These are phyloP conservation scores for Aphaenogaster ashmeadi DNA, from an alignment of 1,140 invertebrate genomes.

Conservation along the genomic window DNA sequence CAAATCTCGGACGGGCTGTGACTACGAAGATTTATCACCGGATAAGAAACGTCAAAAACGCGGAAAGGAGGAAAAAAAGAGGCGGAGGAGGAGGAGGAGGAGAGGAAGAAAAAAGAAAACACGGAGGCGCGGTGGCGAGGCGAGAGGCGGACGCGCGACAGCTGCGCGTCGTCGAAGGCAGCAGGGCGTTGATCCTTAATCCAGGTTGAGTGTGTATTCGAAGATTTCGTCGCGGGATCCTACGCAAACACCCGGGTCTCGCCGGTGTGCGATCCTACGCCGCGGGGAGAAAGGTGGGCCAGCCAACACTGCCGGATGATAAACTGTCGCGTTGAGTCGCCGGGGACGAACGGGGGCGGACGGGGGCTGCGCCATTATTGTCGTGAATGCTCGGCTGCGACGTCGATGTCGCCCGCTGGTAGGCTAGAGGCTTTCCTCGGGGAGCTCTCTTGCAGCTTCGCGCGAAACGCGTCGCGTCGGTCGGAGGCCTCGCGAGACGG, in stretches of 20 bases:
- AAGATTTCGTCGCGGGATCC: slow-evolving; percentile 53
- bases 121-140: not conserved
- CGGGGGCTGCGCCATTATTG: slow-evolving; percentile 38
- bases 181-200: slow-evolving; percentile 62
- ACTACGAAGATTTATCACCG: slow-evolving; percentile 68
- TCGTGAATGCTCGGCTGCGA: slow-evolving; percentile 46
- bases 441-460: not conserved
- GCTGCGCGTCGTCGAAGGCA: slow-evolving; percentile 35
- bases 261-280: slow-evolving; percentile 61
- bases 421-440: slow-evolving; percentile 19
- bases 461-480: slow-evolving; percentile 13
- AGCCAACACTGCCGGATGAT: slow-evolving; percentile 49
- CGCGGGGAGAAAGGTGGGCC: slow-evolving; percentile 59
- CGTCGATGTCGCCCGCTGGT: slow-evolving; percentile 8
- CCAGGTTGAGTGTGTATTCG: slow-evolving; percentile 44
- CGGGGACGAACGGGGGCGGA: not conserved
- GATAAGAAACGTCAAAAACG: slow-evolving; percentile 38
- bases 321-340: slow-evolving; percentile 58
- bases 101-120: not conserved
- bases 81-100: not conserved
- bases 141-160: slow-evolving; percentile 31
- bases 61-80: slow-evolving; percentile 9
- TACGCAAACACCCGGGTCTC: slow-evolving; percentile 58
- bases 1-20: slow-evolving; percentile 29
- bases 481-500: not conserved